phyloP scores from a whole-genome alignment of 2,113 vertebrate species.

The Camelus dromedarius region DNA sequence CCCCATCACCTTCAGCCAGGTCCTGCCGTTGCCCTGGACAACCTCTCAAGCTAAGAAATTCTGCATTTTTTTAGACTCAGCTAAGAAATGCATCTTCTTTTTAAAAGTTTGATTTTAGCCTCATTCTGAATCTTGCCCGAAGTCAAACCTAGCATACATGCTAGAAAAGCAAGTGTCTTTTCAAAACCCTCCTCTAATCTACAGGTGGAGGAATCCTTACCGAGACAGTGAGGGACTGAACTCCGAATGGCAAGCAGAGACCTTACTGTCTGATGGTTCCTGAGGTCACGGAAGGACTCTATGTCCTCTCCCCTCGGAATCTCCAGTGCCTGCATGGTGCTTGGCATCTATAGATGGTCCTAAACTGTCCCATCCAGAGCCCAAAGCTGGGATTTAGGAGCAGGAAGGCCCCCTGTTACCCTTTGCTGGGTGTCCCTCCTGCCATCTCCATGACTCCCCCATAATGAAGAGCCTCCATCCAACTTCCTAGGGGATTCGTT shows the following conservation, averaged over 20 bases:
- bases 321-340: accelerated
- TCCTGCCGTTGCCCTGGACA: not conserved
- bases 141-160: not conserved
- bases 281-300: accelerated
- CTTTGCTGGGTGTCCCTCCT: not conserved
- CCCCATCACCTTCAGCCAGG: not conserved
- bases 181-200: not conserved
- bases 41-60: not conserved
- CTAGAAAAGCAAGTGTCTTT: not conserved
- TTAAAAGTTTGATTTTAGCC: not conserved
- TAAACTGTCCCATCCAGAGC: not conserved
- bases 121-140: not conserved
- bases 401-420: not conserved
- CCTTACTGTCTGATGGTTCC: not conserved
- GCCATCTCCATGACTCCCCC: accelerated
- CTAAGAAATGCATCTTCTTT: not conserved
- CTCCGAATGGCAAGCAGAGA: not conserved
- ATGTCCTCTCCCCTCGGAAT: accelerated
- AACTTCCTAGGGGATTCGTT: not conserved
- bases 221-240: accelerated
- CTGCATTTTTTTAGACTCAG: slow-evolving; percentile 18
- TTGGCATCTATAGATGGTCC: accelerated
- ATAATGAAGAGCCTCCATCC: too few relatives aligned
- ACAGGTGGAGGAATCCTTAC: accelerated
- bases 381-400: not conserved